Evolutionary conservation across 2,888 invertebrate species (phyloP).

Genomic region (Frankliniella intonsa): DNA sequence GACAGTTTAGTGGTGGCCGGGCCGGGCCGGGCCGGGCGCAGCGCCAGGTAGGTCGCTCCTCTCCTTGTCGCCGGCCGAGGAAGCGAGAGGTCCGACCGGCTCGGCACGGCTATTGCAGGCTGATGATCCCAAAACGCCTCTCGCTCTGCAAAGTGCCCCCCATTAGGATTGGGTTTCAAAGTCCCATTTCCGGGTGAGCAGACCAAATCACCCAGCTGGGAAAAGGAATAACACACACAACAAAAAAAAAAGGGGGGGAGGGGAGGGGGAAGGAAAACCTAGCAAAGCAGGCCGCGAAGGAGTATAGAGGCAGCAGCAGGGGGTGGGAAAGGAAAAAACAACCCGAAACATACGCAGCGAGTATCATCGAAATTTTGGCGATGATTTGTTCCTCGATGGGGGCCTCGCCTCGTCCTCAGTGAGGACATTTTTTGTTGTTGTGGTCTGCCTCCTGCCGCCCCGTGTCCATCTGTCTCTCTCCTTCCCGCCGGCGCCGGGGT

Average conservation of each 20-base stretch:
- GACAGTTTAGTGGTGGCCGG: not conserved
- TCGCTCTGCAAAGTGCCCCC: not conserved
- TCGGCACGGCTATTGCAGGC: too few relatives aligned
- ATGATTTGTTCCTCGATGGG: too few relatives aligned
- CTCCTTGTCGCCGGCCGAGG: too few relatives aligned
- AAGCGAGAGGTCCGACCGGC: too few relatives aligned
- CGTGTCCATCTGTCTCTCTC: not conserved
- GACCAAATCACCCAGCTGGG: not conserved
- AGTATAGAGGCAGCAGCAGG: not conserved
- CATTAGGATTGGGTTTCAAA: not conserved
- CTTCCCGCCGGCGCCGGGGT: not conserved
- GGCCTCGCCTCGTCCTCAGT: too few relatives aligned
- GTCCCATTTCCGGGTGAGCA: not conserved
- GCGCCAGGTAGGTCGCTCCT: too few relatives aligned
- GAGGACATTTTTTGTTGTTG: too few relatives aligned
- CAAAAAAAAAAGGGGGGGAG: not conserved
- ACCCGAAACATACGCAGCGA: too few relatives aligned
- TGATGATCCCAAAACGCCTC: too few relatives aligned
- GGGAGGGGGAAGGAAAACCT: not conserved
- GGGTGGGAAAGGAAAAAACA: not conserved
- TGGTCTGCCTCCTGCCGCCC: too few relatives aligned
- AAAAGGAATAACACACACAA: not conserved
- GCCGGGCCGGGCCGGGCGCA: too few relatives aligned
- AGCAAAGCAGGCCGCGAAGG: not conserved
- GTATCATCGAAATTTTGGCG: too few relatives aligned